Evolutionary conservation across 2,888 invertebrate species (phyloP).

Genomic region (Polymixis flavicincta): DNA sequence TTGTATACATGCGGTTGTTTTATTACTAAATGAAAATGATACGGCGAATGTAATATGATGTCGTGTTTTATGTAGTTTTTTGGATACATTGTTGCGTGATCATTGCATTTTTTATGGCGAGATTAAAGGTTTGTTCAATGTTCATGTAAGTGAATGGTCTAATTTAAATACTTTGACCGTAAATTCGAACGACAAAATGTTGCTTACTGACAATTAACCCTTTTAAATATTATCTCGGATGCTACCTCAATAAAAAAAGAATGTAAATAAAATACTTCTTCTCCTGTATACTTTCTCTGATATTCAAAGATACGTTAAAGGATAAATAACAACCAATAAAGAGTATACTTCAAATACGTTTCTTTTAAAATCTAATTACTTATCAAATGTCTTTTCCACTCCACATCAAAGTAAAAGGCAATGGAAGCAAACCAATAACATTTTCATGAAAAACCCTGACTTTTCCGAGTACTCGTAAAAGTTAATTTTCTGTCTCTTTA

Average conservation of each 20-base stretch:
- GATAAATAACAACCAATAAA: neutral
- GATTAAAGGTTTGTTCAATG: neutral
- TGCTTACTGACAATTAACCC: too few relatives aligned
- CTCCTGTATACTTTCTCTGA: too few relatives aligned
- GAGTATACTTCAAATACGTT: neutral
- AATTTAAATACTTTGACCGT: too few relatives aligned
- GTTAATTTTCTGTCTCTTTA: constrained; percentile 85
- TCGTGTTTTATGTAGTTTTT: constrained; percentile 64
- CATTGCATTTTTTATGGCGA: neutral
- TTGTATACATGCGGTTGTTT: constrained; percentile 82
- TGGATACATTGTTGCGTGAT: constrained; percentile 43
- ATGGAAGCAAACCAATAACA: constrained; percentile 56
- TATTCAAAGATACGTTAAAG: too few relatives aligned
- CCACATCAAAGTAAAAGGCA: constrained; percentile 47
- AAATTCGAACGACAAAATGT: too few relatives aligned
- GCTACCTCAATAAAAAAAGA: too few relatives aligned
- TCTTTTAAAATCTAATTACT: constrained; percentile 44
- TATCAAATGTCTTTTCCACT: constrained; percentile 23
- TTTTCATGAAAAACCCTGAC: constrained; percentile 60
- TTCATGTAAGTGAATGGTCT: too few relatives aligned
- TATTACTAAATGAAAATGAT: constrained; percentile 80
- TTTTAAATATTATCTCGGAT: too few relatives aligned
- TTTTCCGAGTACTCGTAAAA: constrained; percentile 74
- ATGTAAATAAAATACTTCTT: too few relatives aligned
- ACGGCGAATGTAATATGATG: constrained; percentile 61